Conservation (phyloP, 2,113 vertebrate genomes). For the Passer montanus region DNA sequence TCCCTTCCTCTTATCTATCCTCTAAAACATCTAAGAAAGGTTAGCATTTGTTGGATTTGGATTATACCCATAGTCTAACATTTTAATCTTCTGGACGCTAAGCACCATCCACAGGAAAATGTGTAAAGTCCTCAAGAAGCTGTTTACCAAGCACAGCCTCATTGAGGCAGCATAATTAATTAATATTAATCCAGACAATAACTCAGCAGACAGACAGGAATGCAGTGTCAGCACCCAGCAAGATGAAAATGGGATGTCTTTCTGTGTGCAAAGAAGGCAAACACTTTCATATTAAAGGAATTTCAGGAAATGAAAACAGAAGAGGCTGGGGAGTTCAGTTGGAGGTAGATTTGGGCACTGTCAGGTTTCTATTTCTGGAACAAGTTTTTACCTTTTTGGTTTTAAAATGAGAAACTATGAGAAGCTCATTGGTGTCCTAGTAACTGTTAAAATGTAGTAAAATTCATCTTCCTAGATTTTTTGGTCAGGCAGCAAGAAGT, state of each 20-base stretch:
- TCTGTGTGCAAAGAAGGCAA: not conserved
- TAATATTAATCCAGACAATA: slow-evolving; percentile 50
- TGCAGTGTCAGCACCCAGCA: slow-evolving; percentile 8
- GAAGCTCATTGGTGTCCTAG: not conserved
- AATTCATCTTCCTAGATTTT: not conserved
- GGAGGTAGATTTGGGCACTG: not conserved
- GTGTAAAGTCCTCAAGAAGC: not conserved
- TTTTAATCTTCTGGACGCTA: not conserved
- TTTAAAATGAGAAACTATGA: not conserved
- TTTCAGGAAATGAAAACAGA: not conserved
- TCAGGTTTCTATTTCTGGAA: not conserved
- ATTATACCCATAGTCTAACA: not conserved
- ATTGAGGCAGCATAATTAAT: slow-evolving; percentile 21
- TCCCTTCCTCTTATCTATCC: not conserved
- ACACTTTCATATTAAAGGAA: not conserved
- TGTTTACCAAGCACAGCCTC: slow-evolving; percentile 33
- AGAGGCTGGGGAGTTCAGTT: not conserved
- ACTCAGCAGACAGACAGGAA: slow-evolving; percentile 32
- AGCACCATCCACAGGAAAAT: not conserved
- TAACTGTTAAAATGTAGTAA: not conserved
- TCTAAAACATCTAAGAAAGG: not conserved
- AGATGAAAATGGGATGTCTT: slow-evolving; percentile 2
- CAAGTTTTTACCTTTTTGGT: not conserved
- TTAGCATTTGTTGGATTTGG: not conserved
- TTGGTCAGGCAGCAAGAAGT: not conserved